Percentiles rank a stretch among this genome's conserved stretches.
Evolutionary conservation across 2,113 vertebrate species (phyloP).

Genomic region (Datnioides undecimradiatus): DNA sequence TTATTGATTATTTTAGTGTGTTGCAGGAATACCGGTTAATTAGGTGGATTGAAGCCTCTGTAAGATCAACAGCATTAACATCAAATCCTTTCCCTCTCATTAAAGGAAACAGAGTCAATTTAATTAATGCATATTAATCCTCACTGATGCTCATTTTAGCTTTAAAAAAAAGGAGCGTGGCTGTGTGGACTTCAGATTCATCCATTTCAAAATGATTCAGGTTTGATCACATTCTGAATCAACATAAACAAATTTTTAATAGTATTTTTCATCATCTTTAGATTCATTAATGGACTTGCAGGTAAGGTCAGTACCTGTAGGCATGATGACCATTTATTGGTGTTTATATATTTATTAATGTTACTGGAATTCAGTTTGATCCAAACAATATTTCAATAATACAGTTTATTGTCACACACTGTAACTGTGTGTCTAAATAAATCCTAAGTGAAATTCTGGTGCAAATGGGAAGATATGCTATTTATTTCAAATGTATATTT

Average conservation of each 20-base stretch:
- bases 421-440: neutral
- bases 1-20: constrained; percentile 90
- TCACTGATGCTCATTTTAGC: constrained; percentile 94
- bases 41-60: constrained; percentile 91
- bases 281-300: constrained; percentile 55
- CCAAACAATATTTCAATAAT: neutral
- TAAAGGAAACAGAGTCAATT: constrained; percentile 96
- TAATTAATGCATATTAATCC: constrained; percentile 99
- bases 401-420: neutral
- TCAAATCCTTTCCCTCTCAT: constrained; percentile 96
- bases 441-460: neutral
- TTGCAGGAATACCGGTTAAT: constrained; percentile 92
- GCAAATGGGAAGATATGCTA: neutral
- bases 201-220: constrained; percentile 60
- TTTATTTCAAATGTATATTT: neutral
- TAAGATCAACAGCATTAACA: constrained; percentile 94
- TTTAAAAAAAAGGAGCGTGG: constrained; percentile 78
- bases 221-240: constrained; percentile 63
- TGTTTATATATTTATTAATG: constrained; percentile 13
- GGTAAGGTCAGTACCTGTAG: constrained; percentile 34
- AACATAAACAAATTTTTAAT: constrained; percentile 12
- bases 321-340: constrained; percentile 30
- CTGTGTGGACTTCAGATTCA: constrained; percentile 66
- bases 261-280: constrained; percentile 52
- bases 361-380: neutral